Percentiles rank a stretch among this genome's conserved stretches.
Evolutionary conservation across 2,888 invertebrate species (phyloP).

Genomic region (Strigamia crassipes): DNA sequence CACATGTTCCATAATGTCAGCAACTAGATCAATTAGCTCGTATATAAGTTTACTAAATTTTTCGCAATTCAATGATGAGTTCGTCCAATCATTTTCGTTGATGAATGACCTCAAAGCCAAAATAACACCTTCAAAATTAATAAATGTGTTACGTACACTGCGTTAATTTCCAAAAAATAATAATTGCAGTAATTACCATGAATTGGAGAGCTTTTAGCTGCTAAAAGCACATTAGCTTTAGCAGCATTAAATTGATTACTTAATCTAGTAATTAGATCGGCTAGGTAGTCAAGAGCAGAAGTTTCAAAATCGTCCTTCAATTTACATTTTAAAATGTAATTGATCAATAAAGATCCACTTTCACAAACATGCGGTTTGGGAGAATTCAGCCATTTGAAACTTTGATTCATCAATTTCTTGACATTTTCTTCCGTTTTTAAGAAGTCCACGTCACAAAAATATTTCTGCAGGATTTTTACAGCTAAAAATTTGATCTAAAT

Average conservation of each 20-base stretch:
- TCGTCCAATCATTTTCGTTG: neutral
- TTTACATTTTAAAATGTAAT: neutral
- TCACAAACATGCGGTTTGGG: constrained; percentile 34
- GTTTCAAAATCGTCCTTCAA: neutral
- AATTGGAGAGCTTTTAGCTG: constrained; percentile 19
- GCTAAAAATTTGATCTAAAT: neutral
- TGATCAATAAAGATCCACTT: constrained; percentile 23
- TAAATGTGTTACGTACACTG: neutral
- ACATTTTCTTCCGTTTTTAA: neutral
- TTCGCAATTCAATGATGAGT: neutral
- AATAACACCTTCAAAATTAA: neutral
- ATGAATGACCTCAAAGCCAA: neutral
- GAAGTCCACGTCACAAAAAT: neutral
- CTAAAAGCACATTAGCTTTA: constrained; percentile 12
- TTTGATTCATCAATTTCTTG: neutral
- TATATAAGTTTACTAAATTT: neutral
- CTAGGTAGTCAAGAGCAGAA: neutral
- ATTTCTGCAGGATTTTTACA: neutral
- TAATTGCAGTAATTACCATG: neutral
- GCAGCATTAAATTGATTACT: neutral
- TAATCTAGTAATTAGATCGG: neutral
- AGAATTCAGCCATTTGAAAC: constrained; percentile 5
- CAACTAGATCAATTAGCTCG: neutral
- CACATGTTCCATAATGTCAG: neutral
- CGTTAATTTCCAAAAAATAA: neutral